Evolutionary conservation across 2,888 invertebrate genomes (phyloP).

Genomic region (Sphaerophoria taeniata): DNA sequence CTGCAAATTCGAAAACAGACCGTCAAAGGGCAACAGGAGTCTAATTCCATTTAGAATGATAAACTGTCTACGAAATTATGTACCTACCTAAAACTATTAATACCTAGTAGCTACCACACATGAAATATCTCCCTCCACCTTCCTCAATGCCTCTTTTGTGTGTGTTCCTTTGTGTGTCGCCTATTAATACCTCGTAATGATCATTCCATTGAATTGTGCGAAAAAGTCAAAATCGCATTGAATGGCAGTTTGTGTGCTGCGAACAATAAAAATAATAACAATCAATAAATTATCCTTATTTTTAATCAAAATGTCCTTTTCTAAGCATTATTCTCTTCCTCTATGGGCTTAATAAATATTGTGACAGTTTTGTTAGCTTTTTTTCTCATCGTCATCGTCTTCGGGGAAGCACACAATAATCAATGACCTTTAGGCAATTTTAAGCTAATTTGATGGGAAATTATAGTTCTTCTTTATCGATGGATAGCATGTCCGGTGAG

Average conservation of each 20-base stretch:
- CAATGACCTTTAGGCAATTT: constrained; percentile 45
- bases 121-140: not conserved
- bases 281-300: constrained; percentile 68
- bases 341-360: constrained; percentile 31
- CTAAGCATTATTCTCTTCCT: not conserved
- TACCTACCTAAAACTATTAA: not conserved
- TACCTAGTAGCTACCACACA: constrained; percentile 27
- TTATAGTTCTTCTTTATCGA: constrained; percentile 9
- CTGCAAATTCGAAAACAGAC: too few species aligned
- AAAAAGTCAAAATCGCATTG: constrained; percentile 52
- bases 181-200: constrained; percentile 60
- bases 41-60: constrained; percentile 54
- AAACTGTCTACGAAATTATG: constrained; percentile 44
- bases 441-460: constrained; percentile 56
- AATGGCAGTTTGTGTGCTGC: constrained; percentile 11
- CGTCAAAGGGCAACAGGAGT: not conserved
- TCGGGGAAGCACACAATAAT: constrained; percentile 24
- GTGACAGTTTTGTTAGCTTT: constrained; percentile 52
- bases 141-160: not conserved
- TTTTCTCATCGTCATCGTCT: constrained; percentile 7
- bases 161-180: constrained; percentile 1
- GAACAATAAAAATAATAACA: constrained; percentile 34
- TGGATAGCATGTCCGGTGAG: constrained; percentile 60
- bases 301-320: constrained; percentile 59
- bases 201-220: constrained; percentile 66